A percentile compares a stretch with the other conserved stretches of the same genome.
phyloP scores from a whole-genome alignment of 2,888 invertebrate genomes.

The Crepidodera aurea region DNA sequence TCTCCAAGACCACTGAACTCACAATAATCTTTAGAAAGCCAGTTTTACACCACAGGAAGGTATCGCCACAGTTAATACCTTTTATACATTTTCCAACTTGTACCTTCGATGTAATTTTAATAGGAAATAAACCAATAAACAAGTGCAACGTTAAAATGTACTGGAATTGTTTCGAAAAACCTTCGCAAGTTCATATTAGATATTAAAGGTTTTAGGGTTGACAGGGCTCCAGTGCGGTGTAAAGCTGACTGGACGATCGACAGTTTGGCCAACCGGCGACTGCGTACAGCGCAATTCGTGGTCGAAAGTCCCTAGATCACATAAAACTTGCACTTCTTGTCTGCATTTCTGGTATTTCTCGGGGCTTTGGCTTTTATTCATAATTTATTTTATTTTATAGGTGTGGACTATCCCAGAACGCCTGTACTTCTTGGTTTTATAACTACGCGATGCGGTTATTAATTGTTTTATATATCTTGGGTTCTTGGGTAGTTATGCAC shows the following conservation, averaged over 20 bases:
- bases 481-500: neutral
- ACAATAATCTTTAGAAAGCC: slow-evolving; percentile 45
- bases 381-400: slow-evolving; percentile 31
- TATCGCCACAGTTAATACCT: neutral
- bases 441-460: neutral
- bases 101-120: neutral
- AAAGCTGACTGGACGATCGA: slow-evolving; percentile 29
- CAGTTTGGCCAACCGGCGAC: slow-evolving; percentile 41
- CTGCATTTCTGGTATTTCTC: slow-evolving; percentile 1
- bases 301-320: slow-evolving; percentile 39
- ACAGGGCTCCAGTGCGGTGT: slow-evolving; percentile 28
- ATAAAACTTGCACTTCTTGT: slow-evolving; percentile 35
- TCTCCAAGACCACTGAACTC: slow-evolving; percentile 47
- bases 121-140: neutral
- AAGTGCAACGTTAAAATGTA: neutral
- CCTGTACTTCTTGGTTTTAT: neutral
- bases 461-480: slow-evolving; percentile 3
- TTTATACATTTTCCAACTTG: neutral
- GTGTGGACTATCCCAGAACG: slow-evolving; percentile 16
- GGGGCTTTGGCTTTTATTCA: slow-evolving; percentile 13
- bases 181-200: too few relatives aligned
- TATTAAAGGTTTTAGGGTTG: too few relatives aligned
- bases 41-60: slow-evolving; percentile 35
- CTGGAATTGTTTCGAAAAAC: too few relatives aligned
- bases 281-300: slow-evolving; percentile 34